Evolutionary conservation across 2,888 invertebrate genomes (phyloP), one percentile per base, ranked within the genome.

Genomic region (Molorchus minor): DNA sequence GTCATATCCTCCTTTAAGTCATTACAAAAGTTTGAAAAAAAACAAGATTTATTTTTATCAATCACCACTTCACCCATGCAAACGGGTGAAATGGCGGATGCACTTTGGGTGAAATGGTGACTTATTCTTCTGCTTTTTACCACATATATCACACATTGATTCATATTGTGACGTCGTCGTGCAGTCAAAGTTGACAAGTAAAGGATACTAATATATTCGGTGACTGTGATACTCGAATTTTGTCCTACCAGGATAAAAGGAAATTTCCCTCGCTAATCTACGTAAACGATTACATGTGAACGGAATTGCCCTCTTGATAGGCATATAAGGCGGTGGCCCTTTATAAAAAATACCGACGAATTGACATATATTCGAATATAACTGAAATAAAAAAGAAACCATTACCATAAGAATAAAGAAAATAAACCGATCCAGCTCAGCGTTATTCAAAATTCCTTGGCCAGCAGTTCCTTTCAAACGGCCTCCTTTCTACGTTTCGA

Each of bases 331-430:
- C 45, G 56, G 33, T 56, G 61, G 51, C 56, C 61, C 62, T 56
- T 64, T 58, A 64, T 62, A 64, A 64, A 62, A n/a, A 64, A 66
- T 64, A 54, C 51, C 30, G 58, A 15, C 56, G 58, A 61, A 67
- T 67, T 63, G 65, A 67, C 65, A 65, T 65, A 67, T 62, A 63
- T 67, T 63, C 65, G 60, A 63, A 67, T 67, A 67, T 65, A 67
- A 67, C 58, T 61, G 65, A 65, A 68, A 64, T 68, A 67, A 68
- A 68, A 67, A 62, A 57, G 49, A 62, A 54, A 56, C 64, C 53
- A 64, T 68, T 68, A 64, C 62, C 64, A 68, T 68, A 54, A 64
- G 68, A 68, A 68, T 68, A 68, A 68, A 68, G 65, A 64, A 68
- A 66, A 68, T 68, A 68, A 68, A 66, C 68, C 65, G 64, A 66